These are phyloP conservation scores for Passer montanus DNA, from an alignment of 2,113 vertebrate species.

Conservation along the genomic window DNA sequence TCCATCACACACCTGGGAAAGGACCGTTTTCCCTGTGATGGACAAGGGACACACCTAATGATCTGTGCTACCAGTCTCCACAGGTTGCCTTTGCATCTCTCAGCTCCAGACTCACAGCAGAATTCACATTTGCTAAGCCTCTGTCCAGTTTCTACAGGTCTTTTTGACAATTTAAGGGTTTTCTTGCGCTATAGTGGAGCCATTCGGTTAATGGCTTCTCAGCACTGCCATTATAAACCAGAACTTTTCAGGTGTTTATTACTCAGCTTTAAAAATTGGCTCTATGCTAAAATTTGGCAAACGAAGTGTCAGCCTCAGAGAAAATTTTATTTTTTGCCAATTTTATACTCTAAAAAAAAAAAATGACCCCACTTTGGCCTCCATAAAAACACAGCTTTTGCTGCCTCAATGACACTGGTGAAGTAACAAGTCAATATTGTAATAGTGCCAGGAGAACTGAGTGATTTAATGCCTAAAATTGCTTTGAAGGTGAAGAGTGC, in stretches of 20 bases:
- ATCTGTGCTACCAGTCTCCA: not conserved
- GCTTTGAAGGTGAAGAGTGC: constrained; percentile 60
- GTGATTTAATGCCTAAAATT: constrained; percentile 54
- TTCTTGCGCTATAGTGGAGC: not conserved
- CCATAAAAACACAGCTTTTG: constrained; percentile 15
- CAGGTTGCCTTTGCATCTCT: not conserved
- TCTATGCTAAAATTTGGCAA: constrained; percentile 63
- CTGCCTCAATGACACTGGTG: constrained; percentile 41
- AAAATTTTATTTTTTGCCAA: constrained; percentile 58
- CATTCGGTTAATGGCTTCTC: constrained; percentile 63
- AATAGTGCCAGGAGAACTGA: constrained; percentile 39
- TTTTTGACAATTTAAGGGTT: constrained; percentile 17
- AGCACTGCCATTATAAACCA: constrained; percentile 68
- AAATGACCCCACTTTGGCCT: constrained; percentile 49
- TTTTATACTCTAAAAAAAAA: constrained; percentile 30
- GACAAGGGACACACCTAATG: not conserved
- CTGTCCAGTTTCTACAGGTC: not conserved
- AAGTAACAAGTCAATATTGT: constrained; percentile 60
- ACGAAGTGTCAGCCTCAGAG: constrained; percentile 45
- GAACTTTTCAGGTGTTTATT: constrained; percentile 68
- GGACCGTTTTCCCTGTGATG: not conserved
- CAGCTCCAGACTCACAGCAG: not conserved
- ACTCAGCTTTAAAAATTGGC: constrained; percentile 68
- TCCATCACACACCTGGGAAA: not conserved
- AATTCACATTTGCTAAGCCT: not conserved